Percentiles rank a stretch among this genome's conserved stretches.
These are phyloP conservation scores for Orthonychiurus folsomi DNA, from an alignment of 2,888 invertebrate species.

Conservation along the genomic window DNA sequence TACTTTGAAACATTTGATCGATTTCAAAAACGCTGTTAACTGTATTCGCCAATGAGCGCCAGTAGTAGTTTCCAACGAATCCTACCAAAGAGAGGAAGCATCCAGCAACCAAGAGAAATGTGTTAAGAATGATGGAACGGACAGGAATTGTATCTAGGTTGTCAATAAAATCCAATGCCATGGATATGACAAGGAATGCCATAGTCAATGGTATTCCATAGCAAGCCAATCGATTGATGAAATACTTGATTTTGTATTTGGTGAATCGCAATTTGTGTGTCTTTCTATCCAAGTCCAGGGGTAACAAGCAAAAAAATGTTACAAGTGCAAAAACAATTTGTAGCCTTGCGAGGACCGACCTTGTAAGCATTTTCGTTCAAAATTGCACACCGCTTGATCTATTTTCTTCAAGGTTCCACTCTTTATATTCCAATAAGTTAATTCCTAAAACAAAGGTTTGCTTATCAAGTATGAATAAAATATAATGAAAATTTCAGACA, in stretches of 20 bases:
- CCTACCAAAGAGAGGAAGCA: neutral
- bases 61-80: neutral
- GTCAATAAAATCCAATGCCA: neutral
- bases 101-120: neutral
- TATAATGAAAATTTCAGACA: too few relatives aligned
- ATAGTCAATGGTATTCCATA: neutral
- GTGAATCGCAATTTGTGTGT: neutral
- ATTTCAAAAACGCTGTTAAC: neutral
- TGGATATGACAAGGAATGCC: neutral
- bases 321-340: neutral
- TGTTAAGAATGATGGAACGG: neutral
- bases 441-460: too few relatives aligned
- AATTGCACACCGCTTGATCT: too few relatives aligned
- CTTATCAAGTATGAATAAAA: too few relatives aligned
- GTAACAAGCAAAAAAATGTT: neutral
- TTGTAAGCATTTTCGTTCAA: neutral
- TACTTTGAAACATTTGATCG: neutral
- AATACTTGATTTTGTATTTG: neutral
- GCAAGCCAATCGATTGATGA: neutral
- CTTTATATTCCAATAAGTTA: too few relatives aligned
- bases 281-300: neutral
- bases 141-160: neutral
- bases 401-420: too few relatives aligned
- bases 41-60: neutral
- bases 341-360: neutral